phyloP scores from a whole-genome alignment of 2,888 invertebrate species.

The Ecliptopera silaceata region DNA sequence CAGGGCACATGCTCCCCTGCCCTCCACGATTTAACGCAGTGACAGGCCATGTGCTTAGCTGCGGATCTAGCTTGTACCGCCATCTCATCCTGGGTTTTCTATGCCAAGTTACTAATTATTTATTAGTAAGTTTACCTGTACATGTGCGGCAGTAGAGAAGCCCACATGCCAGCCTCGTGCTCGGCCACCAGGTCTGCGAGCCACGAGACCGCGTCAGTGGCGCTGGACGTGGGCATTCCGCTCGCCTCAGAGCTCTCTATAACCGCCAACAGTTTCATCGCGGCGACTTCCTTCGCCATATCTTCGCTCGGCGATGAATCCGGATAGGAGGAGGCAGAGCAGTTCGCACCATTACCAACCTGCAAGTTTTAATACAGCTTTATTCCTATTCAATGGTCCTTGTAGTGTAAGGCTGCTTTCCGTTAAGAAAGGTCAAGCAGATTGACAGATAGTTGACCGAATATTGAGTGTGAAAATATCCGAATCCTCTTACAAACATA shows the following conservation, averaged over 20 bases:
- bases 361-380: constrained; percentile 31
- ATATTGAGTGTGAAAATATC: too few species aligned
- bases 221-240: constrained; percentile 59
- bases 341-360: constrained; percentile 67
- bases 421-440: too few species aligned
- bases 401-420: too few species aligned
- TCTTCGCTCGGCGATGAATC: constrained; percentile 69
- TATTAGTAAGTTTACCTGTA: constrained; percentile 66
- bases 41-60: too few species aligned
- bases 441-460: too few species aligned
- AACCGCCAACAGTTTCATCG: constrained; percentile 59
- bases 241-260: constrained; percentile 66
- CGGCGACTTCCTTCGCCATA: constrained; percentile 69
- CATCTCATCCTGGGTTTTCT: too few species aligned
- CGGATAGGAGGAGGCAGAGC: constrained; percentile 68
- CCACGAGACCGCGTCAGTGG: constrained; percentile 48
- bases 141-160: constrained; percentile 80
- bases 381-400: too few species aligned
- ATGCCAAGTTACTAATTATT: too few species aligned
- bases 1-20: too few species aligned
- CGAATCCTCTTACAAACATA: too few species aligned
- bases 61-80: too few species aligned
- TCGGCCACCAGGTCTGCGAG: constrained; percentile 70
- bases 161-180: constrained; percentile 84
- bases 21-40: too few species aligned